Base-by-base conservation (phyloP, 1,140 invertebrate genomes). In the Papilio polyxenes region DNA sequence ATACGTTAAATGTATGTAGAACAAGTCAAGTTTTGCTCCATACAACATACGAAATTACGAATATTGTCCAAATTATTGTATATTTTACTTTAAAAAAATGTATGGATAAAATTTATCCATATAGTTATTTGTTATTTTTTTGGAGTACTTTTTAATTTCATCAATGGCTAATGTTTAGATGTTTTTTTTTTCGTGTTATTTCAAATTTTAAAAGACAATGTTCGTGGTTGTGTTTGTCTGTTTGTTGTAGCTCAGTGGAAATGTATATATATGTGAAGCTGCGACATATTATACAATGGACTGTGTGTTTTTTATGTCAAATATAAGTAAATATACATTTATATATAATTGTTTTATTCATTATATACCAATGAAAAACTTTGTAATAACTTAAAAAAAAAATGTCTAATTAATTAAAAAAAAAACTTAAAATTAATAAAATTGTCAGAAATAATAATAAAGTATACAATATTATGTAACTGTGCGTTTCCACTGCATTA, bases 251-350 rank as follows among this genome's bases (percentile, higher is more conserved):
- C 20, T 13, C 31, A 59, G 81, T 81, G 81, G 65, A 81, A 49
- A 49, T 91, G 87, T 91, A 92, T 82, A 92, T 91, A 81, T 17
- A 84, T 81, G 83, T 84, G 82, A 31, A 83, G 82, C 80, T 83
- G 85, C 86, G 88, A 87, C 90, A 89, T 86, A 81, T 85, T 87
- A 53, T 88, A 83, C 81, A 88, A 85, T 89, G 86, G 89, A 87
- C 85, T 92, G 89, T 91, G 89, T 91, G 88, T 92, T 92, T 92
- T 92, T 90, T 91, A 92, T 92, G 90, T 92, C 86, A 93, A 93
- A 92, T 93, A 93, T 92, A 92, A 92, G 89, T 88, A 83, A 88
- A 90, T 92, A 88, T 90, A 91, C 87, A 92, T 92, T 92, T 90
- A 87, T 59, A 83, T 85, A 83, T 48, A 1, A 85, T 91, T 92